Evolutionary conservation across 2,888 invertebrate genomes (phyloP), one percentile per base, ranked within the genome.

Genomic region (Anorthoa munda): DNA sequence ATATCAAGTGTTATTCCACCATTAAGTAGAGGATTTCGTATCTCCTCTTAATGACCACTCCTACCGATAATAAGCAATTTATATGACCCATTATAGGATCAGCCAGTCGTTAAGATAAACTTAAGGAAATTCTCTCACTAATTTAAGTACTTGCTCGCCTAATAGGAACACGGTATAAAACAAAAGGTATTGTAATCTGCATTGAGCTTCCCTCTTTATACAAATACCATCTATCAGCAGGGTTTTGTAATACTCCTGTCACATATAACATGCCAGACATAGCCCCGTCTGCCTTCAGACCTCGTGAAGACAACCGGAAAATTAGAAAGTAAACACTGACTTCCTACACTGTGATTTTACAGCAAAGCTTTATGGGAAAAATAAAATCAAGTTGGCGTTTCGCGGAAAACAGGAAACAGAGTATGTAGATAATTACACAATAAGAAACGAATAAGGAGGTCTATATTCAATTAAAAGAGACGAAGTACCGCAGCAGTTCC

Each of bases 221-320:
- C 63, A 71, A 77, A 75, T 56, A 84, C 75, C 79, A 87, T 87
- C 69, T 79, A 92, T 93, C 91, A 92, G 78, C 87, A 83, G 84
- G 88, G 88, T 90, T 90, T 90, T 92, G 90, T 92, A 92, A 91
- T 90, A 90, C 88, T 89, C 91, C 86, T 91, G 92, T 92, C 92
- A 92, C 93, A 90, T 89, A 89, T 89, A 90, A 90, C 89, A 92
- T 92, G 87, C 90, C 90, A 89, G 79, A 86, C 92, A 88, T 88
- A 89, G 86, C 90, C 87, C 88, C 87, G 89, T 90, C 92, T 90
- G 90, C 88, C 89, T 89, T 90, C 90, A 92, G 92, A 93, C 92
- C 89, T 92, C 90, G 94, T 88, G 93, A 92, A 94, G 95, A 95
- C 95, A 95, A 92, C 93, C 95, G 95, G 95, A 95, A 95, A 95